These are phyloP conservation scores for Catalaphyllia jardinei DNA, from an alignment of 64 coral and sea anemone species.

Conservation along the genomic window DNA sequence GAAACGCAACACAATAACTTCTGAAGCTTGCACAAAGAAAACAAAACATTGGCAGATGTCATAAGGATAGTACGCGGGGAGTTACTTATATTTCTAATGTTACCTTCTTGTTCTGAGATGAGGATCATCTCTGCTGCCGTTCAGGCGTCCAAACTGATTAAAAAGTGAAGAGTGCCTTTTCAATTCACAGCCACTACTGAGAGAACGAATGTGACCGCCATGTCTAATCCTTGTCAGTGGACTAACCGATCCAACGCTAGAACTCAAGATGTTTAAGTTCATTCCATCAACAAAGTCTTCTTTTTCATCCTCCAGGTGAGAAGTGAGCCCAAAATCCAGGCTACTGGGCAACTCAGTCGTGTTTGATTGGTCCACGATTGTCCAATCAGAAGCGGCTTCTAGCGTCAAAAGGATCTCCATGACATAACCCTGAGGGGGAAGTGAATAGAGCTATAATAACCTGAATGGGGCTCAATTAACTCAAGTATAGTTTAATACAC, in stretches of 20 bases:
- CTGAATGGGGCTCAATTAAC: no score
- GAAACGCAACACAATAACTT: no score
- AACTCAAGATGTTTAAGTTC: slow-evolving; percentile 50
- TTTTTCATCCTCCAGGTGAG: slow-evolving; percentile 41
- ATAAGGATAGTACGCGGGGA: neutral
- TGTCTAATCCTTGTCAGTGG: slow-evolving; percentile 42
- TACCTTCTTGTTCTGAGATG: slow-evolving; percentile 70
- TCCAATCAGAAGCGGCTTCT: slow-evolving; percentile 84
- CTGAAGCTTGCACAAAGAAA: no score
- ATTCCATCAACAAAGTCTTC: slow-evolving; percentile 46
- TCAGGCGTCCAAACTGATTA: slow-evolving; percentile 66
- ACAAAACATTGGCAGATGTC: no score
- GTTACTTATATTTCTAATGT: no score
- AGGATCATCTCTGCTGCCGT: slow-evolving; percentile 63
- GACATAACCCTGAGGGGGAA: slow-evolving; percentile 84
- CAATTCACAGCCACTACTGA: slow-evolving; percentile 84
- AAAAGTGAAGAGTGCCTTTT: slow-evolving; percentile 65
- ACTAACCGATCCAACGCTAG: slow-evolving; percentile 22
- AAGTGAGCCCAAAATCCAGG: slow-evolving; percentile 1
- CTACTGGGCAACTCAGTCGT: neutral
- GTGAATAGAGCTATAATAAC: neutral
- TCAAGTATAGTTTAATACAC: no score
- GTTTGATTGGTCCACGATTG: slow-evolving; percentile 60
- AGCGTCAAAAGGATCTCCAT: slow-evolving; percentile 95
- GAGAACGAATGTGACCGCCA: slow-evolving; percentile 69